These are phyloP conservation scores for Oscarella lobularis DNA, from an alignment of 37 sponge, comb jelly and placozoan species.

Conservation along the genomic window DNA sequence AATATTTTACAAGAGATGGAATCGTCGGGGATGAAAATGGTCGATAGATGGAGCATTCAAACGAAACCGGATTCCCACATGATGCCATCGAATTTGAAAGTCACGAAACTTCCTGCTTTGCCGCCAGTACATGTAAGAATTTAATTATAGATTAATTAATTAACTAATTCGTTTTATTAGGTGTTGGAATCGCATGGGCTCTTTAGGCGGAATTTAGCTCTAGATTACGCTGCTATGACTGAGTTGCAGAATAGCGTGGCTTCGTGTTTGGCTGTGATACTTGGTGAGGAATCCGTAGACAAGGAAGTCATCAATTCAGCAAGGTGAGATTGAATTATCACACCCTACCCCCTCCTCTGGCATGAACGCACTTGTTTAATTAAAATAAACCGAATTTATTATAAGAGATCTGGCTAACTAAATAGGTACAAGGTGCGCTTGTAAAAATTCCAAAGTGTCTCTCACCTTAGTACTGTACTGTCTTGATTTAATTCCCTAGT, in stretches of 20 bases:
- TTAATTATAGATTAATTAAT: too few species aligned
- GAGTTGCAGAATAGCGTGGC: neutral
- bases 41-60: slow-evolving; percentile 82
- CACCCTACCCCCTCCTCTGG: too few species aligned
- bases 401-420: too few species aligned
- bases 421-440: too few species aligned
- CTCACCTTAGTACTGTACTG: too few species aligned
- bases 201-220: too few species aligned
- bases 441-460: too few species aligned
- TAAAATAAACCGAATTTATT: too few species aligned
- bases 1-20: slow-evolving; percentile 59
- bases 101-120: slow-evolving; percentile 7
- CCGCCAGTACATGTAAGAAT: neutral
- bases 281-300: neutral
- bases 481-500: too few species aligned
- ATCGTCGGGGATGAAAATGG: slow-evolving; percentile 37
- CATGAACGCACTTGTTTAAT: too few species aligned
- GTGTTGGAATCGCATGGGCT: too few species aligned
- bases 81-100: neutral
- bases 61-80: slow-evolving; percentile 10
- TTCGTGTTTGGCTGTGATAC: neutral
- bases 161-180: too few species aligned
- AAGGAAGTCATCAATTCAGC: neutral
- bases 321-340: slow-evolving; percentile 3
- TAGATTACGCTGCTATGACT: neutral